phyloP scores from a whole-genome alignment of 2,113 vertebrate genomes.

The Charina bottae region DNA sequence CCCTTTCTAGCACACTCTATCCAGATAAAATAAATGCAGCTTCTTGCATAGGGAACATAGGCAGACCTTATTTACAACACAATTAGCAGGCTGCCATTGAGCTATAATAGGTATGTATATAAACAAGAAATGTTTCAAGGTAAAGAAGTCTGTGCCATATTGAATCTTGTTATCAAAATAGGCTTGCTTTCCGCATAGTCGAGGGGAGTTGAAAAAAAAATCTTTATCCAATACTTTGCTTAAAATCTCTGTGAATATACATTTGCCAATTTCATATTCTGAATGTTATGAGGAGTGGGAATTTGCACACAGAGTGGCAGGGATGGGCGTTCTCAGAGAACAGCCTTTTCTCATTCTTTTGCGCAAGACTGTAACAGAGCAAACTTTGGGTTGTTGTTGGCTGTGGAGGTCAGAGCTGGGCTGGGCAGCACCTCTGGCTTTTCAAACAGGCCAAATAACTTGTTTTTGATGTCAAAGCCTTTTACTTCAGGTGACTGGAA shows the following conservation, averaged over 20 bases:
- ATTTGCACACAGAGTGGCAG: not conserved
- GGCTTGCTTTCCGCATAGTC: not conserved
- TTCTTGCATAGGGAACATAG: not conserved
- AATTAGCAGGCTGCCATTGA: not conserved
- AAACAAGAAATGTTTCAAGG: constrained; percentile 20
- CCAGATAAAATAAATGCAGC: constrained; percentile 6
- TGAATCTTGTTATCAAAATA: not conserved
- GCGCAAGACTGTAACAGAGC: not conserved
- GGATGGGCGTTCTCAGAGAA: not conserved
- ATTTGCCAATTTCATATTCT: not conserved
- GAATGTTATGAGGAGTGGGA: not conserved
- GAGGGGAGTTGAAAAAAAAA: not conserved
- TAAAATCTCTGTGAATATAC: not conserved
- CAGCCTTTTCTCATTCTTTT: not conserved
- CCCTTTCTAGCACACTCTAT: not conserved
- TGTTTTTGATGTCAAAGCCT: not conserved
- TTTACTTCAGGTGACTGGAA: not conserved
- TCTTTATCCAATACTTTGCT: not conserved
- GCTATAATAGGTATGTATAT: constrained; percentile 5
- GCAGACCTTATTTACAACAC: constrained; percentile 37
- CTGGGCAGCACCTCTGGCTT: not conserved
- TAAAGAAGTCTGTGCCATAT: not conserved
- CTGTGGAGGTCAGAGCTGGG: not conserved
- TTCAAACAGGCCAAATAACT: not conserved
- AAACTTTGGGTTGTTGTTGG: not conserved